Base-by-base conservation (phyloP, 1,140 invertebrate species). In the Apis laboriosa region DNA sequence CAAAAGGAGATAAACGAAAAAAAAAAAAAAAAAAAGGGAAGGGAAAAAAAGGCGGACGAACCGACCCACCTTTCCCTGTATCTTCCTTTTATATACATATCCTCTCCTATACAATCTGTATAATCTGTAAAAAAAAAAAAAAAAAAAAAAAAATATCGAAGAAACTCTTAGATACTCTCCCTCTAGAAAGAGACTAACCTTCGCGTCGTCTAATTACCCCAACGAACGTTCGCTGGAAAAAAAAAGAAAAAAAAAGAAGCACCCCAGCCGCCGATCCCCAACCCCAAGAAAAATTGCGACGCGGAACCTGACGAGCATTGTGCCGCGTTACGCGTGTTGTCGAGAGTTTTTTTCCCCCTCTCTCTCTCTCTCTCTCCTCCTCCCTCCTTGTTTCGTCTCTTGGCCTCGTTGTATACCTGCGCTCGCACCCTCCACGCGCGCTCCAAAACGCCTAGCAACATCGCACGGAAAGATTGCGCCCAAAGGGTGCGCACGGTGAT, bases 271-370 rank as follows among this genome's bases (percentile, higher is more conserved):
- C 84, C 88, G 84, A 68, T 85, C 60, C 70, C 77, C 73, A 85
- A 73, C 87, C 83, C 83, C 83, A 75, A 88, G 87, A 88, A 88
- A 85, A 88, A 85, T 85, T 81, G 77, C 77, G 77, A 79, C 70
- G 63, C 64, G 56, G 34, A 77, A 77, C 53, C 68, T 75, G 43
- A 72, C 81, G 82, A 75, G 72, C 68, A 89, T 89, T 89, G 85
- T 89, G 82, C 43, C 78, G 56, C 84, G 77, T 89, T 89, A 89
- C 68, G 34, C 34, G 34, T 43, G 84, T 89, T 87, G 88, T 89
- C 85, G 5, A 43, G 34, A 89, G 88, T 78, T 74, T 87, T 78
- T 34, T 3, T 2, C 34, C 2, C 34, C 68, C 67, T 84, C 80
- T 88, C n/a, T 56, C 24, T 9, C 9, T 61, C n/a, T 12, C 15